Base-by-base conservation (phyloP, 2,797 vertebrate genomes). In the Anomalospiza imberbis region DNA sequence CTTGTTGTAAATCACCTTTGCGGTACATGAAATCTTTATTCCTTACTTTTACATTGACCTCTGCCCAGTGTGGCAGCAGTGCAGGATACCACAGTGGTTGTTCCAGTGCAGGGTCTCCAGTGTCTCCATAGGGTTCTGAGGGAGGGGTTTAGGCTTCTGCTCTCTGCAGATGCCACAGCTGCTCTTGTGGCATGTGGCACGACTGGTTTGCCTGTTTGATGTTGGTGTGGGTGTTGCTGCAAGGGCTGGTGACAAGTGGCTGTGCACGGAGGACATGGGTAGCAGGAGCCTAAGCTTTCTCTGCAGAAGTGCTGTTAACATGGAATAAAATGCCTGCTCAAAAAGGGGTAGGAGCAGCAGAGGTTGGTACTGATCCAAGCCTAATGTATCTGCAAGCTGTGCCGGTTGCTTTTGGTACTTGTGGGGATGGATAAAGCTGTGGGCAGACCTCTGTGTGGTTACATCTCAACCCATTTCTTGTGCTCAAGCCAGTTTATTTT, bases 401-500 rank as follows among this genome's bases (percentile, higher is more conserved):
- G 86, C 83, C 67, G 50, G 16, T 50, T 82, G 73, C 48, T 80
- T 88, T 86, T 74, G 88, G 61, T 53, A 42, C 57, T 62, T 67
- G 16, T 28, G 47, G 63, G 67, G 60, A n/a, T 21, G 50, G 63
- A 51, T 14, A 63, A 87, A 95, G 67, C 80, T 47, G 12, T 67
- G 74, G 55, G 77, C 55, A 86, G 88, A 91, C 26, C 63, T 85
- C 68, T 8, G 28, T 66, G 77, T 70, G 87, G 40, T 82, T 94
- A 40, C 86, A 81, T 82, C 85, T 76, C 85, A 74, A 91, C 84
- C 61, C 31, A 15, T 81, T 92, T 78, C 68, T 92, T 82, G 86
- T 83, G 81, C 68, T 87, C 38, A 57, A 77, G 89, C 42, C 91
- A 83, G 81, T 96, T 96, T 96, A 93, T 96, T 95, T 96, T 90